Evolutionary conservation across 2,888 invertebrate genomes (phyloP).

Genomic region (Seladonia tumulorum): DNA sequence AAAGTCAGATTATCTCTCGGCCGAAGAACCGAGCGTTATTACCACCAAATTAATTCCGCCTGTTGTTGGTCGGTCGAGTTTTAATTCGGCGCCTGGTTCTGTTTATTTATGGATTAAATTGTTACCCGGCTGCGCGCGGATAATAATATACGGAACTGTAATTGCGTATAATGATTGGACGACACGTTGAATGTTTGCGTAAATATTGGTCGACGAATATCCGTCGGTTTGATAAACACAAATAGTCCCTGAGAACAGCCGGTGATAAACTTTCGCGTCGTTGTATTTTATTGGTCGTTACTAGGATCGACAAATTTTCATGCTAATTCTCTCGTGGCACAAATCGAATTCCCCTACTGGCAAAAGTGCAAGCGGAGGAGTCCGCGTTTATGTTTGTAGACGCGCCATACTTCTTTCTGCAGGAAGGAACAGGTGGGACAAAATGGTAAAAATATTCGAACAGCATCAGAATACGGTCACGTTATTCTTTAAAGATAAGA

Average conservation of each 20-base stretch:
- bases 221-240: neutral
- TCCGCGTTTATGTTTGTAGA: too few relatives aligned
- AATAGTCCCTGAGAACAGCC: neutral
- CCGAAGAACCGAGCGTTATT: neutral
- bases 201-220: neutral
- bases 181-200: neutral
- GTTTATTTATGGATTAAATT: constrained; percentile 5
- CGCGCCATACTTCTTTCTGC: too few relatives aligned
- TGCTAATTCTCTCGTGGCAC: neutral
- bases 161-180: neutral
- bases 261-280: neutral
- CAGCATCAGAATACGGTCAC: too few relatives aligned
- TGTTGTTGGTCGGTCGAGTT: neutral
- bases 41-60: neutral
- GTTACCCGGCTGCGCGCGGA: neutral
- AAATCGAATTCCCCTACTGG: too few relatives aligned
- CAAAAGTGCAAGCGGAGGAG: too few relatives aligned
- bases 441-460: neutral
- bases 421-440: too few relatives aligned
- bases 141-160: neutral
- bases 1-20: neutral
- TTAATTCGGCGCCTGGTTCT: neutral
- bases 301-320: neutral
- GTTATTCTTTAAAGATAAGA: too few relatives aligned
- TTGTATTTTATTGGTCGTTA: neutral